These are phyloP conservation scores for Charanyca ferruginea DNA, from an alignment of 2,888 invertebrate genomes.

Conservation along the genomic window DNA sequence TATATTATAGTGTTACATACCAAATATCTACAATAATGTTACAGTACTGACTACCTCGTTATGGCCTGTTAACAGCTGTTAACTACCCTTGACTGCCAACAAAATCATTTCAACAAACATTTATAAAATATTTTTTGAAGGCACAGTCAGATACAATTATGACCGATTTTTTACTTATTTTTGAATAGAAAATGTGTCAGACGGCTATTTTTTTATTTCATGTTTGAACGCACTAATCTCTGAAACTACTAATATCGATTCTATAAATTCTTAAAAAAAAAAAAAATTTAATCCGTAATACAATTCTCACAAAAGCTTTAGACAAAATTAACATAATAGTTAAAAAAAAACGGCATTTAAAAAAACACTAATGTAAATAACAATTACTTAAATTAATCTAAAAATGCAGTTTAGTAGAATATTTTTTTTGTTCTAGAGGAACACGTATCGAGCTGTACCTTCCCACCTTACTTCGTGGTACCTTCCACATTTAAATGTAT, in stretches of 20 bases:
- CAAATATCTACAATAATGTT: constrained; percentile 35
- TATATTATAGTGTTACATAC: constrained; percentile 9
- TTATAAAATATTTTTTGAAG: constrained; percentile 4
- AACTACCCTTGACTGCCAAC: constrained; percentile 26
- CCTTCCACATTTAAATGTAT: constrained; percentile 11
- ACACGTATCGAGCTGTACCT: constrained; percentile 33
- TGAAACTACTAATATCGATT: too few relatives aligned
- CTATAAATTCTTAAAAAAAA: too few relatives aligned
- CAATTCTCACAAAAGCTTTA: too few relatives aligned
- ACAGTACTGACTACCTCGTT: constrained; percentile 53
- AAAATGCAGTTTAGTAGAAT: constrained; percentile 43
- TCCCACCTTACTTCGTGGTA: too few relatives aligned
- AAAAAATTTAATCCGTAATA: too few relatives aligned
- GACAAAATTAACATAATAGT: too few relatives aligned
- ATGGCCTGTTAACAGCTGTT: constrained; percentile 51
- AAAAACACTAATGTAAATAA: constrained; percentile 26
- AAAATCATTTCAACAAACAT: constrained; percentile 7
- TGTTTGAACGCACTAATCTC: too few relatives aligned
- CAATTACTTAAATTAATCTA: constrained; percentile 32
- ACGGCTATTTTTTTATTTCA: too few relatives aligned
- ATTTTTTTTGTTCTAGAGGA: not conserved
- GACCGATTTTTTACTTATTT: not conserved
- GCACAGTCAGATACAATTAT: constrained; percentile 35
- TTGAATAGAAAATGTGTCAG: too few relatives aligned
- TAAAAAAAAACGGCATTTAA: too few relatives aligned